phyloP scores from a whole-genome alignment of 2,113 vertebrate species.

The Lipophrys pholis region DNA sequence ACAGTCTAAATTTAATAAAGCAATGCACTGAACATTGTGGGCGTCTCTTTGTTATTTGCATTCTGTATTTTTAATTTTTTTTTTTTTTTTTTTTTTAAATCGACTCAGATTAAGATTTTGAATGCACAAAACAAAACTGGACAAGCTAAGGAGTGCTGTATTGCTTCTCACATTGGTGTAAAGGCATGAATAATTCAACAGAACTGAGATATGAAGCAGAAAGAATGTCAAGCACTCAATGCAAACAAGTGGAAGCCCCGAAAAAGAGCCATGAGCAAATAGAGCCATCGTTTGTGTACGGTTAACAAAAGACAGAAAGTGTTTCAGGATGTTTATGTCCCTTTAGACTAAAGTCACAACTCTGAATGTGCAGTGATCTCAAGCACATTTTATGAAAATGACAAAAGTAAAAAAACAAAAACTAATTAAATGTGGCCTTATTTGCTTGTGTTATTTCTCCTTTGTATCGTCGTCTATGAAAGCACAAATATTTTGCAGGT shows the following conservation, averaged over 20 bases:
- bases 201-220: slow-evolving; percentile 64
- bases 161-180: slow-evolving; percentile 56
- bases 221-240: slow-evolving; percentile 62
- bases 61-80: background rate
- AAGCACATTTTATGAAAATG: slow-evolving; percentile 39
- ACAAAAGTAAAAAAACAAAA: background rate
- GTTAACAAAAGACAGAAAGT: slow-evolving; percentile 21
- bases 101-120: slow-evolving; percentile 11
- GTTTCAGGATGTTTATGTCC: slow-evolving; percentile 21
- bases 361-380: slow-evolving; percentile 17
- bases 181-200: slow-evolving; percentile 69
- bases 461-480: slow-evolving; percentile 23
- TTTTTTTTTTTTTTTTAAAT: slow-evolving; percentile 13
- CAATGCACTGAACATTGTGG: slow-evolving; percentile 5
- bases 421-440: slow-evolving; percentile 57
- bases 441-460: slow-evolving; percentile 27
- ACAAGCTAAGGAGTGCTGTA: slow-evolving; percentile 17
- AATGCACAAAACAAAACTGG: slow-evolving; percentile 13
- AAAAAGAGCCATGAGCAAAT: slow-evolving; percentile 32
- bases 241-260: slow-evolving; percentile 40
- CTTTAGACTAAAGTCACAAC: slow-evolving; percentile 19
- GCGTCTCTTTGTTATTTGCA: slow-evolving; percentile 34
- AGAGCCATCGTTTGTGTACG: slow-evolving; percentile 22
- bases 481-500: slow-evolving; percentile 42
- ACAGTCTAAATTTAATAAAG: slow-evolving; percentile 33